Base-by-base conservation (phyloP, 2,113 vertebrate species). In the Mus pahari region DNA sequence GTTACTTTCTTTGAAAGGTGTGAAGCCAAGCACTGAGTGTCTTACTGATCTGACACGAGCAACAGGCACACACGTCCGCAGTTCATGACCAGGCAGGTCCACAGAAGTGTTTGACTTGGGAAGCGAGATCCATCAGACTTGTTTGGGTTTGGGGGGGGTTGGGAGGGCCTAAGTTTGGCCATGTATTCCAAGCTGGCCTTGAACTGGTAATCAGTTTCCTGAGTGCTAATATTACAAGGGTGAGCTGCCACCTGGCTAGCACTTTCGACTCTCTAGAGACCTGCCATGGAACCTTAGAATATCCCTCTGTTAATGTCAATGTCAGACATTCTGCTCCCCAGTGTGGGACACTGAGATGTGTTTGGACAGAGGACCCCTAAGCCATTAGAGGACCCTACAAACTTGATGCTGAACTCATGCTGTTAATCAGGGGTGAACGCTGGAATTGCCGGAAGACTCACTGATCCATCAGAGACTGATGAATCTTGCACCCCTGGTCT, bases 361-460 rank as follows among this genome's bases (percentile, higher is more conserved):
- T 60, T 75, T 17, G 12, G 19, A 13, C 48, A 12, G 0, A 0
- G 14, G 62, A 5, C 33, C 39, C 71, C 28, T 36, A 55, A 77
- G 45, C 28, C 6, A 36, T n/a, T 4, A 36, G 22, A 36, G 33
- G 6, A 1, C 20, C 0, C 0, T 0, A 22, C 58, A 39, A 42
- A 39, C 45, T 13, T 19, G 36, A 19, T 19, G 7, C 84, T 68
- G 62, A 39, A 22, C 36, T 39, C 13, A 17, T 26, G 62, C 16
- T 60, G 75, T 50, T 31, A 4, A 33, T 22, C 10, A 70, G 89
- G 58, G 31, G 8, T 5, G 28, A 12, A 5, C 24, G 11, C n/a
- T 10, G 24, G 22, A 0, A 3, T 50, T 66, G 58, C 26, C 8
- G 28, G 28, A 78, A 39, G 26, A 33, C 50, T 60, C 39, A 42